phyloP scores from a whole-genome alignment of 2,113 vertebrate species.

The Shinisaurus crocodilurus region DNA sequence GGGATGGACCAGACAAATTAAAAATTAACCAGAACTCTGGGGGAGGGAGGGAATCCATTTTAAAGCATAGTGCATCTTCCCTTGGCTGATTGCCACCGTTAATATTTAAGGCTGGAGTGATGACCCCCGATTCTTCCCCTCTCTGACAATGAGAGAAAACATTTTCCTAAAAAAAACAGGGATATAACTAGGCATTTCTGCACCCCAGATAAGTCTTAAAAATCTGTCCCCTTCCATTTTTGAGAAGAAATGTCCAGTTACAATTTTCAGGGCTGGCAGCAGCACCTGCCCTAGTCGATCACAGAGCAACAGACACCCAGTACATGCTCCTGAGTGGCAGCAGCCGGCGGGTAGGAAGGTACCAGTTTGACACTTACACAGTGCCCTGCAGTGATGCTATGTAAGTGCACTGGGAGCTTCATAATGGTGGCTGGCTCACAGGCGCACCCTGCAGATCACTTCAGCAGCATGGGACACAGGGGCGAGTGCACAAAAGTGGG shows the following conservation, averaged over 20 bases:
- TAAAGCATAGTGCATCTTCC: conserved; percentile 55
- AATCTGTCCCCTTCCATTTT: not conserved
- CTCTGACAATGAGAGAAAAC: not conserved
- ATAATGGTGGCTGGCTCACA: not conserved
- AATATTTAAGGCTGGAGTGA: not conserved
- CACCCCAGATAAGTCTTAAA: not conserved
- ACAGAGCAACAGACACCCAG: too few relatives aligned
- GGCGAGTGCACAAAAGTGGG: not conserved
- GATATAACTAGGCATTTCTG: not conserved
- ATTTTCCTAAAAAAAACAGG: not conserved
- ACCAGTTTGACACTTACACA: not conserved
- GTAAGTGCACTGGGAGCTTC: not conserved
- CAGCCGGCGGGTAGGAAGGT: too few relatives aligned
- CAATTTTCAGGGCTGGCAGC: not conserved
- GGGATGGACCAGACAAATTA: conserved; percentile 8
- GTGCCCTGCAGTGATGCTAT: not conserved
- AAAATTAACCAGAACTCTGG: conserved; percentile 44
- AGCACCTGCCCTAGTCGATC: too few relatives aligned
- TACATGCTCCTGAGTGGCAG: not conserved
- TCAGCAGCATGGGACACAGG: not conserved
- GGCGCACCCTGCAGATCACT: not conserved
- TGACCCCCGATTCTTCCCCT: not conserved
- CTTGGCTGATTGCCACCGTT: conserved; percentile 29
- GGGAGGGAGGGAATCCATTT: conserved; percentile 30
- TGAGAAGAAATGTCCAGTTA: not conserved